Evolutionary conservation across 2,113 vertebrate species (phyloP).

Genomic region (Larimichthys crocea): DNA sequence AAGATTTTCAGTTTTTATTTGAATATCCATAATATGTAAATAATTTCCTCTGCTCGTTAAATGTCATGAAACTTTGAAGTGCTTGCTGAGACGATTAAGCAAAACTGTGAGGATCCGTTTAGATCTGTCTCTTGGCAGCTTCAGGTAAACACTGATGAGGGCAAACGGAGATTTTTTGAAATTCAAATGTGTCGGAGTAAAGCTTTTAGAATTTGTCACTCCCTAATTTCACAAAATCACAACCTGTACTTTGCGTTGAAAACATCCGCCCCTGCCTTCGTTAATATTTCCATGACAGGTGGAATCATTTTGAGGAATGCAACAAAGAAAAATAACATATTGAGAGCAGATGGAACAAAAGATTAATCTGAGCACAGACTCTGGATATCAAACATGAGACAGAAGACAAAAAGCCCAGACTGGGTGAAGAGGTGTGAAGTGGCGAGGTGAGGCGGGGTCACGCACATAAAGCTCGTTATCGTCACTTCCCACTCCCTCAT

Average conservation of each 20-base stretch:
- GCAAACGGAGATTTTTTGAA: not conserved
- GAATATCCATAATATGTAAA: not conserved
- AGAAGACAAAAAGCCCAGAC: not conserved
- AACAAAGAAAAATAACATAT: not conserved
- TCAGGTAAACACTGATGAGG: not conserved
- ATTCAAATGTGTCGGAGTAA: not conserved
- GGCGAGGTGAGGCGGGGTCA: slow-evolving; percentile 4
- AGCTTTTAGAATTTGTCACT: not conserved
- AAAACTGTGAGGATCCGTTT: not conserved
- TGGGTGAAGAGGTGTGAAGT: slow-evolving; percentile 4
- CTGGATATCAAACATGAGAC: not conserved
- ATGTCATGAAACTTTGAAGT: not conserved
- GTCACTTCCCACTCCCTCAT: not conserved
- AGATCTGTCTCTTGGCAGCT: not conserved
- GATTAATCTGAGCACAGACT: not conserved
- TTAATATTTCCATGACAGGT: not conserved
- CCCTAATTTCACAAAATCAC: not conserved
- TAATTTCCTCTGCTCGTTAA: too few relatives aligned
- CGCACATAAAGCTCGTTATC: not conserved
- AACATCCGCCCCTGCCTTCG: too few relatives aligned
- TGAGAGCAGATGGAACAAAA: not conserved
- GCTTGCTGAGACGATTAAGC: not conserved
- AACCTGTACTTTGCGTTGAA: not conserved
- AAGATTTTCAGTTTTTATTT: not conserved
- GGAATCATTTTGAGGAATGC: not conserved